phyloP scores from a whole-genome alignment of 2,888 invertebrate species.

The Drosophila nr. fundita region DNA sequence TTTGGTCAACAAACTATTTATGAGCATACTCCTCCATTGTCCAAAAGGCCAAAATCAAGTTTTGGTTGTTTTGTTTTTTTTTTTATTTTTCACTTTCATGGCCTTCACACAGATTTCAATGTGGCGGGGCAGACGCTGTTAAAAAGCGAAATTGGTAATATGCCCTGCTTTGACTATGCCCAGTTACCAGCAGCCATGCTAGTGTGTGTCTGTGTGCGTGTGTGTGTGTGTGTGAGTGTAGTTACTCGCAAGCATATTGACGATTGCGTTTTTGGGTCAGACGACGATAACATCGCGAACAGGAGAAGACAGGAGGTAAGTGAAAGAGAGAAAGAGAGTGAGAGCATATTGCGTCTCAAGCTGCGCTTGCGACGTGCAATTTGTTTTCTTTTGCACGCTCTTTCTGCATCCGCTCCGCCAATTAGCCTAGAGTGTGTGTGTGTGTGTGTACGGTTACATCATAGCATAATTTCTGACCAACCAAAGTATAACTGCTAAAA shows the following conservation, averaged over 20 bases:
- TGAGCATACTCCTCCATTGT: slow-evolving; percentile 35
- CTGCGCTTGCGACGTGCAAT: slow-evolving; percentile 56
- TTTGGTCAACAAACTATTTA: slow-evolving; percentile 80
- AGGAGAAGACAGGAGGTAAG: slow-evolving; percentile 13
- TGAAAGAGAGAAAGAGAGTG: slow-evolving; percentile 10
- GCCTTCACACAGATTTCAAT: slow-evolving; percentile 77
- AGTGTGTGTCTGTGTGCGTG: not conserved
- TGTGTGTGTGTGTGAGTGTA: slow-evolving; percentile 7
- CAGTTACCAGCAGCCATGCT: slow-evolving; percentile 46
- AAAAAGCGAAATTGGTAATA: slow-evolving; percentile 63
- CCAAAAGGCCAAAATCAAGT: slow-evolving; percentile 43
- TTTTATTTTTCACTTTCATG: slow-evolving; percentile 74
- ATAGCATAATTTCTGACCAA: slow-evolving; percentile 65
- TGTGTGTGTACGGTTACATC: slow-evolving; percentile 61
- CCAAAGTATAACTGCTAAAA: slow-evolving; percentile 21
- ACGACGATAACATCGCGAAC: slow-evolving; percentile 2
- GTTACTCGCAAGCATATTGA: slow-evolving; percentile 30
- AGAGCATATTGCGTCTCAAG: slow-evolving; percentile 11
- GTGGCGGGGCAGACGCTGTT: slow-evolving; percentile 40
- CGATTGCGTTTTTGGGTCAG: slow-evolving; percentile 54
- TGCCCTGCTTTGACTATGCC: slow-evolving; percentile 70
- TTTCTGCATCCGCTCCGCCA: slow-evolving; percentile 78
- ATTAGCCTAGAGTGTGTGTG: slow-evolving; percentile 51
- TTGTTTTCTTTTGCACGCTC: slow-evolving; percentile 65
- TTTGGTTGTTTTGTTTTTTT: slow-evolving; percentile 37